phyloP scores from a whole-genome alignment of 2,797 vertebrate species.

The Fistularia commersonii region DNA sequence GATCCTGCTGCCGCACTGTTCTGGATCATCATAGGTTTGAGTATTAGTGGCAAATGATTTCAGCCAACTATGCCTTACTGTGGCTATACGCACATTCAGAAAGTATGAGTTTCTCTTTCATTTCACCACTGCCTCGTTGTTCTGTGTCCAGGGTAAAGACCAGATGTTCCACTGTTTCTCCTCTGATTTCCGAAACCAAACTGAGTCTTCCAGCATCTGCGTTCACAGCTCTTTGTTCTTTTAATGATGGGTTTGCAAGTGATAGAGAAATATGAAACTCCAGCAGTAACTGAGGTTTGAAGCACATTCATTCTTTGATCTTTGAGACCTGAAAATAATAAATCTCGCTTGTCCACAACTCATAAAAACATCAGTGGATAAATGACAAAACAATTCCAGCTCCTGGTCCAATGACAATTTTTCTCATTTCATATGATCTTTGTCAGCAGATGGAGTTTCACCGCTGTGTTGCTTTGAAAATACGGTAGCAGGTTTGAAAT shows the following conservation, averaged over 20 bases:
- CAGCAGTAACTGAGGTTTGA: constrained; percentile 11
- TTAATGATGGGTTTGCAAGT: constrained; percentile 54
- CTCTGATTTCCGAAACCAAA: constrained; percentile 64
- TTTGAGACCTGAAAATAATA: constrained; percentile 10
- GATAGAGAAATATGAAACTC: constrained; percentile 56
- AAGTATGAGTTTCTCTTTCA: constrained; percentile 69
- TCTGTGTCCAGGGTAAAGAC: constrained; percentile 69
- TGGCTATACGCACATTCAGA: constrained; percentile 67
- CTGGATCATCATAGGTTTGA: constrained; percentile 62
- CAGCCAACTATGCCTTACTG: constrained; percentile 70
- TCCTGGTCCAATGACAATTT: not conserved
- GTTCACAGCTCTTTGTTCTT: constrained; percentile 56
- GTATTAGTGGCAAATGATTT: constrained; percentile 71
- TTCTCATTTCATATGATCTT: constrained; percentile 4
- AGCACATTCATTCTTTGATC: constrained; percentile 7
- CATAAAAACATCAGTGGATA: constrained; percentile 4
- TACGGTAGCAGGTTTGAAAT: no score
- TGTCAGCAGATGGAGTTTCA: not conserved
- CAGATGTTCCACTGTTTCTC: constrained; percentile 77
- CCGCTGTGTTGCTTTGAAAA: constrained; percentile 1
- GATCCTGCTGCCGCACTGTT: constrained; percentile 59
- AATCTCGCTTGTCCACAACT: not conserved
- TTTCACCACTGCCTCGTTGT: constrained; percentile 60
- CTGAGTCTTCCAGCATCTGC: constrained; percentile 71
- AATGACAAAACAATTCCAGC: constrained; percentile 2